Evolutionary conservation across 2,888 invertebrate genomes (phyloP), one percentile per base, ranked within the genome.

Genomic region (Sepiola atlantica): DNA sequence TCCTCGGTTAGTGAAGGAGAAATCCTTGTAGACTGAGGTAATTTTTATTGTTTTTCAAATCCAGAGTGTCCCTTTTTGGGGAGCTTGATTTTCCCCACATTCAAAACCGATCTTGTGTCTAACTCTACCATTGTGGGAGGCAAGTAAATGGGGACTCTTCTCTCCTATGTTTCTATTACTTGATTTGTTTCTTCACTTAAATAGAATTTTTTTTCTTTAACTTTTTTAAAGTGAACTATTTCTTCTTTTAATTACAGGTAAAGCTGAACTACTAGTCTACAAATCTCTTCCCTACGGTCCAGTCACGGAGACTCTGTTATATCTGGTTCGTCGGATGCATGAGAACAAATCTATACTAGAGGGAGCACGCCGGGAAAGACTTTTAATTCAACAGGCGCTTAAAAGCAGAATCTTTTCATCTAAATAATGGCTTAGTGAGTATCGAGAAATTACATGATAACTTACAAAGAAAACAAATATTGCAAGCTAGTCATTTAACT

Each of bases 271-370:
- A 95, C 95, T 96, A 16, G 97, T 97, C 0, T 97, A 97, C 96
- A 98, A 98, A 95, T 97, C 97, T 1, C 97, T 97, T 3, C 97
- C 98, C 0, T 97, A 97, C 94, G 98, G 97, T 0, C 96, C 97
- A 0, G 95, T 97, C 28, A 96, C 95, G 6, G 97, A 97, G 57
- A 97, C 97, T 2, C 94, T 97, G 45, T 97, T 97, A 0, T 97
- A 97, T 94, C 95, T 98, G 92, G 96, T 97, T 28, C 95, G 98
- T 90, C 95, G 97, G 92, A 97, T 97, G 0, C 96, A 97, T 28
- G 98, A 98, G 95, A 98, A 98, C 96, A 96, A 97, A 91, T 96
- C 97, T 0, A 97, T 98, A 10, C 94, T 97, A 8, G 95, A 96
- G 54, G 97, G 97, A 16, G 97, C 97, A 12, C 96, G 97, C 54